phyloP scores from a whole-genome alignment of 2,113 vertebrate genomes.

The Dasyprocta punctata region DNA sequence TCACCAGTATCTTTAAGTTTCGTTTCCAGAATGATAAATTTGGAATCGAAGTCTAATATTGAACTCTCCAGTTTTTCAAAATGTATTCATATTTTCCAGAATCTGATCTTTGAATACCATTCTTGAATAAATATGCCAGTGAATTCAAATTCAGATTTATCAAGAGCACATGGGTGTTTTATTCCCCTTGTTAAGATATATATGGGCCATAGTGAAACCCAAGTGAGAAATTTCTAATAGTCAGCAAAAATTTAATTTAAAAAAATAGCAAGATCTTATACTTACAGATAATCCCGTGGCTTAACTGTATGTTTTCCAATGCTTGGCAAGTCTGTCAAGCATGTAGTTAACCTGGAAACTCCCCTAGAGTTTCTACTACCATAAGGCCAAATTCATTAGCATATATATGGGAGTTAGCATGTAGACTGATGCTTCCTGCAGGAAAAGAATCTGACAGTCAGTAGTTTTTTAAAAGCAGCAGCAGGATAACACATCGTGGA shows the following conservation, averaged over 20 bases:
- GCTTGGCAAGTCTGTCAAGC: not conserved
- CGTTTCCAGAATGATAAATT: conserved; percentile 23
- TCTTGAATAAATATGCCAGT: not conserved
- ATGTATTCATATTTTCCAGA: not conserved
- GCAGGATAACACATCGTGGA: not conserved
- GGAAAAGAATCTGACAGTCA: conserved; percentile 16
- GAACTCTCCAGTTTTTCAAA: not conserved
- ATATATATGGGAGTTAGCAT: not conserved
- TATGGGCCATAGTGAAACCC: not conserved
- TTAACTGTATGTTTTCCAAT: not conserved
- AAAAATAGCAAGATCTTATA: not conserved
- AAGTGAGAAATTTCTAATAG: not conserved
- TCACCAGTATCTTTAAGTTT: not conserved
- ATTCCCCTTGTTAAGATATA: not conserved
- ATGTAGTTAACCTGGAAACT: not conserved
- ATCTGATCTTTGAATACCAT: conserved; percentile 27
- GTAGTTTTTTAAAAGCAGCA: not conserved
- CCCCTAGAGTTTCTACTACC: not conserved
- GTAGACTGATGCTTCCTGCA: not conserved
- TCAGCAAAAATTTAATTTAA: not conserved
- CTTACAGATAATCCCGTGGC: not conserved
- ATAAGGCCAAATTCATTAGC: not conserved
- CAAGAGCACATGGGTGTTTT: not conserved
- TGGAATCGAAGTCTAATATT: not conserved
- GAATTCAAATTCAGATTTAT: not conserved